Evolutionary conservation across 2,888 invertebrate genomes (phyloP), one percentile per base, ranked within the genome.

Genomic region (Tetranychus piercei): DNA sequence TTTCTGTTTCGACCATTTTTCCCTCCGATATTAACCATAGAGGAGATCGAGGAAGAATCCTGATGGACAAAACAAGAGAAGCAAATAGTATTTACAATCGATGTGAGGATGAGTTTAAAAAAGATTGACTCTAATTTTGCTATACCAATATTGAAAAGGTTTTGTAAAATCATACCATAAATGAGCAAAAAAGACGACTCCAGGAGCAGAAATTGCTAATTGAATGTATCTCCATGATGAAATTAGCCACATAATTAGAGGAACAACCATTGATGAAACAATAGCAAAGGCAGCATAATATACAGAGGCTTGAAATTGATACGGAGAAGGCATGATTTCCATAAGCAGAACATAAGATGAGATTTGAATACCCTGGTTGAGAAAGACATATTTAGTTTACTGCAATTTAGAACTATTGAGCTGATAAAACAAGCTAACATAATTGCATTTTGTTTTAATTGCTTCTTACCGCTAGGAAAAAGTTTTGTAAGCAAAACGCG

Each of bases 181-280:
- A 67, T 78, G 77, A 1, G 78, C 76, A 11, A 79, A 65, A 69
- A 77, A 78, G 9, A 78, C 78, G 18, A 78, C 75, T 65, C 78
- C 77, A 1, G 78, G 78, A 22, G 77, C 77, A 18, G 78, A 77
- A 18, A 79, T 76, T 7, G 79, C 78, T 18, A 79, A 66, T 65
- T 79, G 79, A 15, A 78, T 75, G 74, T 77, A 79, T 11, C 78
- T 76, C 79, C 79, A 79, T 23, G 78, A 76, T 9, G 75, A 71
- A n/a, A 79, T 77, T n/a, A 77, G 75, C 76, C 77, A 78, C 18
- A 77, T 73, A 20, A 79, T 70, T 15, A 79, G 55, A 15, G 78
- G 77, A n/a, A 78, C 22, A 18, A 74, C 45, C 15, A 78, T 73
- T 18, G 76, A 64, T 1, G 78, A 76, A 1, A 76, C 23, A 9